Evolutionary conservation across 2,113 vertebrate species (phyloP).

Genomic region (Anguilla rostrata): DNA sequence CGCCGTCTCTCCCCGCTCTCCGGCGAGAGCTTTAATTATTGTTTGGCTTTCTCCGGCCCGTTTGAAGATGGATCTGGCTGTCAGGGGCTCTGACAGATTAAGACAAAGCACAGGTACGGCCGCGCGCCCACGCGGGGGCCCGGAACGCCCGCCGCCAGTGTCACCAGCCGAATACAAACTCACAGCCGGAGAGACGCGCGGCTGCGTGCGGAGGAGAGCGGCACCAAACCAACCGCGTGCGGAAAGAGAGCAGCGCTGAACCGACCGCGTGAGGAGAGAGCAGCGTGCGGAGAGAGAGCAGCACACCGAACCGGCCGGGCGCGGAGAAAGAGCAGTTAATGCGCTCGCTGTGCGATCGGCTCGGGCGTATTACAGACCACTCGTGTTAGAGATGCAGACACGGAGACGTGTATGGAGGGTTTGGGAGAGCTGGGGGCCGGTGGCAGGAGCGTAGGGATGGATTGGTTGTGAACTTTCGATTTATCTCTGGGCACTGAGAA

Average conservation of each 20-base stretch:
- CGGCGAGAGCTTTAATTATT: constrained; percentile 89
- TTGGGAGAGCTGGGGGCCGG: neutral
- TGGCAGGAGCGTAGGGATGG: too few relatives aligned
- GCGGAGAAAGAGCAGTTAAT: neutral
- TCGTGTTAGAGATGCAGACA: neutral
- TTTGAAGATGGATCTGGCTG: constrained; percentile 90
- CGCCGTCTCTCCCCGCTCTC: constrained; percentile 59
- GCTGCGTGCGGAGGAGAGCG: neutral
- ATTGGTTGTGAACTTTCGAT: neutral
- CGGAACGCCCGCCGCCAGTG: neutral
- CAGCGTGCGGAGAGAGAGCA: neutral
- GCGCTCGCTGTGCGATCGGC: neutral
- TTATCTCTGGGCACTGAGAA: neutral
- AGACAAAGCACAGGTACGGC: constrained; percentile 87
- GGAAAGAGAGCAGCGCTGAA: neutral
- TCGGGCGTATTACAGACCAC: neutral
- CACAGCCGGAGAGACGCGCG: neutral
- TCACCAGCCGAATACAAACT: constrained; percentile 37
- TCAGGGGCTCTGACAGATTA: constrained; percentile 89
- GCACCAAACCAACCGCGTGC: too few relatives aligned
- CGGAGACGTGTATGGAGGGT: neutral
- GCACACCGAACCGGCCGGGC: too few relatives aligned
- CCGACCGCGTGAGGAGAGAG: too few relatives aligned
- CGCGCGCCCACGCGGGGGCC: neutral
- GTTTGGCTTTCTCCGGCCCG: constrained; percentile 66